phyloP scores from a whole-genome alignment of 2,888 invertebrate species.

The Hirtodrosophila trivittata region DNA sequence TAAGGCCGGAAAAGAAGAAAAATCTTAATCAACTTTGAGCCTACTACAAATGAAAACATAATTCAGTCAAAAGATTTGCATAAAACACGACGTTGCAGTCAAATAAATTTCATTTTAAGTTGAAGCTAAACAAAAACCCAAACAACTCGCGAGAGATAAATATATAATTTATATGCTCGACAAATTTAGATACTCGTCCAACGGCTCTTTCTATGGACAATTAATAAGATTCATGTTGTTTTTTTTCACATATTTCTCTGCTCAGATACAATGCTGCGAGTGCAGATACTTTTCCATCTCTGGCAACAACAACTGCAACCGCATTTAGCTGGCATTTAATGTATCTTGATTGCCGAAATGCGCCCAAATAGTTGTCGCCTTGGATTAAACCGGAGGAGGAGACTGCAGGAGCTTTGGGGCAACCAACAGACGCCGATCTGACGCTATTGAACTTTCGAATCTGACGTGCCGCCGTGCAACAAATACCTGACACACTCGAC shows the following conservation, averaged over 20 bases:
- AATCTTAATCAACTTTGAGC: conserved; percentile 69
- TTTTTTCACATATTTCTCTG: not conserved
- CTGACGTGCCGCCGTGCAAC: conserved; percentile 67
- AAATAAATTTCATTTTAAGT: conserved; percentile 63
- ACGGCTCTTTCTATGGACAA: conserved; percentile 37
- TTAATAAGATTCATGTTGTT: conserved; percentile 49
- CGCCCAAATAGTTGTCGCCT: conserved; percentile 35
- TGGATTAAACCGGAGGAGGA: not conserved
- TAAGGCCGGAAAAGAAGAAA: conserved; percentile 12
- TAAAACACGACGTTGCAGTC: conserved; percentile 71
- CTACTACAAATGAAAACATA: conserved; percentile 75
- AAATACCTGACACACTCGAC: conserved; percentile 64
- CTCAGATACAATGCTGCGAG: conserved; percentile 10
- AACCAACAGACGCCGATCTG: too few species aligned
- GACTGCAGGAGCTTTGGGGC: not conserved
- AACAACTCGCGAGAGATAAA: conserved; percentile 53
- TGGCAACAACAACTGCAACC: conserved; percentile 17
- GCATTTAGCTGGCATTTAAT: conserved; percentile 48
- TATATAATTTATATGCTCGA: conserved; percentile 69
- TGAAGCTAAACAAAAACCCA: conserved; percentile 43
- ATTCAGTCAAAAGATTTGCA: conserved; percentile 70
- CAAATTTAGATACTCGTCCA: conserved; percentile 62
- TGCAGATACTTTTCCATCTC: conserved; percentile 17
- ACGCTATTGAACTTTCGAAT: conserved; percentile 69
- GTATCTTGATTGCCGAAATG: conserved; percentile 26